phyloP scores from a whole-genome alignment of 2,797 vertebrate genomes.

The Onychomys leucogaster region DNA sequence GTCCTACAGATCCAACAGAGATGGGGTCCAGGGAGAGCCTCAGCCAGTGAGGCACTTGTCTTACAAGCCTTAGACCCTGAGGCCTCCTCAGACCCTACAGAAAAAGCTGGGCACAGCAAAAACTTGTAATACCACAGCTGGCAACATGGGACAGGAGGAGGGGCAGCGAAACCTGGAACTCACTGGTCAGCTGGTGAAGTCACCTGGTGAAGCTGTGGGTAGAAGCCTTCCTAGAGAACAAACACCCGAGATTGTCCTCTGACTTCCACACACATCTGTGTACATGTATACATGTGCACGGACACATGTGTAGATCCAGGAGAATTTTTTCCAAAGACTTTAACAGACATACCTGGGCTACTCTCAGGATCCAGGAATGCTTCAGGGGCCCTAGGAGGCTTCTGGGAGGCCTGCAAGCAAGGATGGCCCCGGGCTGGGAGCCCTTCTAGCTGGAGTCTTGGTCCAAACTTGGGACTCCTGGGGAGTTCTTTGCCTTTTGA shows the following conservation, averaged over 20 bases:
- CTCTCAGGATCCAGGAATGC: neutral
- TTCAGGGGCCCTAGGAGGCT: neutral
- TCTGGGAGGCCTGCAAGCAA: neutral
- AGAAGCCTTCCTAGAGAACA: neutral
- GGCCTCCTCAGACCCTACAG: neutral
- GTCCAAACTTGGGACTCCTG: neutral
- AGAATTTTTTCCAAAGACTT: neutral
- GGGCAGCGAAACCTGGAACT: neutral
- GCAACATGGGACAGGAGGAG: too few species aligned
- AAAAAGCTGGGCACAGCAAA: neutral
- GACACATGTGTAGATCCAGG: neutral
- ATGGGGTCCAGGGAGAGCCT: neutral
- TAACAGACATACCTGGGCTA: fast-evolving
- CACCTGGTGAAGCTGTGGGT: too few species aligned
- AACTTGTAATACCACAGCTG: neutral
- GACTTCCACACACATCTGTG: neutral
- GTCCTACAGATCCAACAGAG: neutral
- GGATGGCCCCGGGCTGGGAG: neutral
- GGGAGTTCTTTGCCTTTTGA: neutral
- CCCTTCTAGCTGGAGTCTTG: neutral
- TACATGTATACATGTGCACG: neutral
- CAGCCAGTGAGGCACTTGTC: neutral
- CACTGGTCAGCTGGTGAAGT: neutral
- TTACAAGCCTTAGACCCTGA: neutral
- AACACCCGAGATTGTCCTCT: neutral